Evolutionary conservation across 2,888 invertebrate genomes (phyloP).

Genomic region (Coelogynopora nodosa): DNA sequence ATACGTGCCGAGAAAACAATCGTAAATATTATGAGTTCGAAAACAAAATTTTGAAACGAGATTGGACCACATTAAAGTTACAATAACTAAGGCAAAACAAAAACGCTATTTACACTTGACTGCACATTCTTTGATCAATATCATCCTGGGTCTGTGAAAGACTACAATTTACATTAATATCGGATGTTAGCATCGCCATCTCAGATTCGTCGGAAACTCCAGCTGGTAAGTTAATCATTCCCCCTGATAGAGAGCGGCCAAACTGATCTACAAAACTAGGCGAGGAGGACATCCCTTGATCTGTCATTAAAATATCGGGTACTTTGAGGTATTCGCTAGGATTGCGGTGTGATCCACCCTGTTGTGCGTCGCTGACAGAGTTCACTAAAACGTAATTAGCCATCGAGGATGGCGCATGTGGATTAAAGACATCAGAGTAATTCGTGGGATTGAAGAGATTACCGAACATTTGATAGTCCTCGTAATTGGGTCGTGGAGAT

Average conservation of each 20-base stretch:
- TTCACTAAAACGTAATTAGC: background rate
- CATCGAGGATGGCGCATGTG: background rate
- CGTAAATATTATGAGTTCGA: too few species aligned
- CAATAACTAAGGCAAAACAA: background rate
- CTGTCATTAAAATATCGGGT: constrained; percentile 15
- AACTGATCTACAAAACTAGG: background rate
- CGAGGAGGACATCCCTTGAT: background rate
- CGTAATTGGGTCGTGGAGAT: background rate
- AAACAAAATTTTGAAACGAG: too few species aligned
- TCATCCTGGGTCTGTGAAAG: background rate
- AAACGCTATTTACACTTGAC: background rate
- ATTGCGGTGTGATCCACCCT: background rate
- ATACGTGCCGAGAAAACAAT: too few species aligned
- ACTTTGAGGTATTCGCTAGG: background rate
- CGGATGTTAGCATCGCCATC: background rate
- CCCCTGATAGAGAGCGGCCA: background rate
- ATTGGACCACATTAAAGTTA: background rate
- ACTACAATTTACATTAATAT: background rate
- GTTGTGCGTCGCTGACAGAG: background rate
- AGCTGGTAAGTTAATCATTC: background rate
- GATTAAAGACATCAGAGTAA: background rate
- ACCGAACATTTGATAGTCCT: constrained; percentile 18
- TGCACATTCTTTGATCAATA: background rate
- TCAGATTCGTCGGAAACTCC: background rate
- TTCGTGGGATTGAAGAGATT: background rate